These are phyloP conservation scores for Pantala flavescens DNA, from an alignment of 1,140 invertebrate species.

Conservation along the genomic window DNA sequence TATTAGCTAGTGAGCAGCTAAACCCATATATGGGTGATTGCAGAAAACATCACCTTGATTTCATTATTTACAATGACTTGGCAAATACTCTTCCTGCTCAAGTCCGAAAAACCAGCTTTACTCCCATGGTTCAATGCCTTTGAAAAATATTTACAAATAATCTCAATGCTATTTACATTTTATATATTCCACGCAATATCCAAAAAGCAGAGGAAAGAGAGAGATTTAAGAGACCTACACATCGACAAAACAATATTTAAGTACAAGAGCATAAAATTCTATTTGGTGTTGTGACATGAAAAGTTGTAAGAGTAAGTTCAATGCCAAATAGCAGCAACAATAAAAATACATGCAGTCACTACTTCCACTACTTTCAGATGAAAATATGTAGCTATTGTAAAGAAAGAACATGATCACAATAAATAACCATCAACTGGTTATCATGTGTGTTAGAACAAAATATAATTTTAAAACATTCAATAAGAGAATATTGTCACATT, in stretches of 20 bases:
- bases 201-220: background rate
- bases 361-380: no score
- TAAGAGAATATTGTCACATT: no score
- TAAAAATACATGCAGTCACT: no score
- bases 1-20: background rate
- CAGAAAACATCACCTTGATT: background rate
- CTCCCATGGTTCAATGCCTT: background rate
- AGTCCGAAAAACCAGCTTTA: background rate
- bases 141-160: constrained; percentile 13
- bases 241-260: background rate
- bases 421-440: no score
- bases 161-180: background rate
- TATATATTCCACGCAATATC: background rate
- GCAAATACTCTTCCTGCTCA: background rate
- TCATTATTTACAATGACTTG: background rate
- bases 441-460: no score
- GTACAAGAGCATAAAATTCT: background rate
- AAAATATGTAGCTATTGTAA: no score
- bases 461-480: no score
- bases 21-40: background rate
- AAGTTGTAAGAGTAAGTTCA: background rate
- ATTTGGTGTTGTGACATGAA: background rate
- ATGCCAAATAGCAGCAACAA: background rate
- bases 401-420: no score
- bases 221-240: background rate